Conservation (phyloP, 1,140 invertebrate genomes). For the Drosophila carrolli region DNA sequence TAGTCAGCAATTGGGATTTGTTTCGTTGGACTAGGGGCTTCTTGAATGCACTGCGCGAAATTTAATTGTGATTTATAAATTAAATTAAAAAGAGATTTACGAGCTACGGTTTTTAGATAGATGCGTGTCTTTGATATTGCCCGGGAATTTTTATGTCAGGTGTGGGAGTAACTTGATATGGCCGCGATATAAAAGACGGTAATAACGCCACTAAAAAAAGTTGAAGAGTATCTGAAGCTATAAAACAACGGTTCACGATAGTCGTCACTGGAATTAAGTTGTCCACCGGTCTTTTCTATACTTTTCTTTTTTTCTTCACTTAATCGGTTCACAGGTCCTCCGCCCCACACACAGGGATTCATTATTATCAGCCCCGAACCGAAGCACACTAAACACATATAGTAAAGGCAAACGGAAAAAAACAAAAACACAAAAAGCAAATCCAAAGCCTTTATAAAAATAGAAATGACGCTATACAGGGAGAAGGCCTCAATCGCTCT, state of each 20-base stretch:
- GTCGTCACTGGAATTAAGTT: conserved; percentile 1
- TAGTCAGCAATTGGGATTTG: conserved; percentile 73
- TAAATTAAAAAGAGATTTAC: conserved; percentile 64
- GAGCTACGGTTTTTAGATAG: conserved; percentile 19
- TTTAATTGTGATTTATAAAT: conserved; percentile 42
- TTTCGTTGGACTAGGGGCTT: conserved; percentile 58
- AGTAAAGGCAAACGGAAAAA: conserved; percentile 12
- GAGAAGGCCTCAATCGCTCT: conserved; percentile 26
- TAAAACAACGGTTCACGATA: conserved; percentile 4
- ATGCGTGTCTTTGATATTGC: conserved; percentile 47
- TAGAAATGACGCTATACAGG: conserved; percentile 73
- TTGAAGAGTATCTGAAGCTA: background rate
- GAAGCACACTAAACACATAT: conserved; percentile 44
- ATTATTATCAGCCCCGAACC: conserved; percentile 54
- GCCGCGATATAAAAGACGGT: conserved; percentile 29
- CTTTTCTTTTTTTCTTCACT: conserved; percentile 1
- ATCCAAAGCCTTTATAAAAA: conserved; percentile 69
- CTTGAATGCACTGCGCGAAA: conserved; percentile 77
- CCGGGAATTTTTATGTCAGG: conserved; percentile 46
- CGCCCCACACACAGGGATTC: conserved; percentile 24
- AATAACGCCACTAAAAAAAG: conserved; percentile 33
- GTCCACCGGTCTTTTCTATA: conserved; percentile 3
- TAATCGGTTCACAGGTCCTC: conserved; percentile 7
- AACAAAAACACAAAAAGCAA: conserved; percentile 21
- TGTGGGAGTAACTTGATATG: conserved; percentile 45